Base-by-base conservation (phyloP, 2,113 vertebrate species). In the Atractosteus spatula region DNA sequence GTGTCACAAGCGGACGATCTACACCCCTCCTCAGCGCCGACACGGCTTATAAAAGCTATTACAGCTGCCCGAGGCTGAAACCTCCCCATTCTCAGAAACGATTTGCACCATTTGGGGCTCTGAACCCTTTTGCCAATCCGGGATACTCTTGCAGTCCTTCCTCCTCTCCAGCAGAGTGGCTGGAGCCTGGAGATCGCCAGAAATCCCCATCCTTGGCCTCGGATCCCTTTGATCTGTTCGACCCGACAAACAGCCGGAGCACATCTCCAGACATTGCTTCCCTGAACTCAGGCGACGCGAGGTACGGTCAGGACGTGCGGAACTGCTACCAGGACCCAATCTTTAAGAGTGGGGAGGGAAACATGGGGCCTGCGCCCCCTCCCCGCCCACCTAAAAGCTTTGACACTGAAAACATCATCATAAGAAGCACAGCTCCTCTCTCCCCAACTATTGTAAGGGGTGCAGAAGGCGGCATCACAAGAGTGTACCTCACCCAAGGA, bases 81-180 rank as follows among this genome's bases (percentile, higher is more conserved):
- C 86, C 93, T 0, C 89, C 91, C 0, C 91, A 93, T 2, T 77
- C 93, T 1, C 97, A 95, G 77, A 97, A 94, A 81, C 92, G 95
- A n/a, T 97, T 97, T 0, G 95, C 94, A 3, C 95, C 97, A 0
- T 97, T 99, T 0, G 96, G 96, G 0, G 95, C 95, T 0, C 87
- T 97, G 73, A 98, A 96, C 86, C 95, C 97, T 63, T 97, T 97
- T 7, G 82, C 94, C 0, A 90, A 93, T 76, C 88, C 91, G 0
- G 71, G 86, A 13, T 87, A 86, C 44, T 62, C 88, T 2, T 73
- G 85, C 1, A 85, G 81, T 68, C 75, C 83, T 10, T 69, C 87
- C 0, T 78, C 14, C 0, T 76, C 81, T 3, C 62, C 82, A 4
- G 84, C 87, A 0, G 92, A 94, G 8, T 91, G 93, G 93, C 81